Conservation (phyloP, 2,113 vertebrate species). For the Lucifuga dentata region DNA sequence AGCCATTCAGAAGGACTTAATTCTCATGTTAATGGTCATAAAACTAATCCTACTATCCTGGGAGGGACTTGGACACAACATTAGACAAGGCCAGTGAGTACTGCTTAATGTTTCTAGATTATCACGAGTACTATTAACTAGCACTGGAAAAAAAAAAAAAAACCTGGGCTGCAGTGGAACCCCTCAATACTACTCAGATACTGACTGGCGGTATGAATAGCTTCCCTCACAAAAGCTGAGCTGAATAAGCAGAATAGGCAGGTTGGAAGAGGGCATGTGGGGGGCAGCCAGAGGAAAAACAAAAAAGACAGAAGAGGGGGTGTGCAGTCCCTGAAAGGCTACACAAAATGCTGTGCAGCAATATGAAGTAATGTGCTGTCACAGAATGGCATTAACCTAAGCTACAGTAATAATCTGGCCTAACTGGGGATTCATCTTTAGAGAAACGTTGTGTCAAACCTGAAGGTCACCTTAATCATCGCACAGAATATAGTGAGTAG, state of each 20-base stretch:
- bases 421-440: not conserved
- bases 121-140: conserved; percentile 42
- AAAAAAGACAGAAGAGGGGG: conserved; percentile 55
- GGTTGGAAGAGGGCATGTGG: conserved; percentile 60
- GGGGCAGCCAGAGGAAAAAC: conserved; percentile 54
- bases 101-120: conserved; percentile 31
- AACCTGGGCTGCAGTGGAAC: conserved; percentile 30
- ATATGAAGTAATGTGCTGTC: conserved; percentile 31
- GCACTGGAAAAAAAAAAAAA: conserved; percentile 33
- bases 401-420: conserved; percentile 1
- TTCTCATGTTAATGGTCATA: conserved; percentile 43
- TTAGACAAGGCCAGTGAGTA: conserved; percentile 4
- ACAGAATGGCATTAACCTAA: conserved; percentile 13
- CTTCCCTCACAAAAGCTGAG: conserved; percentile 65
- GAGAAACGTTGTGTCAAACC: not conserved
- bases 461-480: not conserved
- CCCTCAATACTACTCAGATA: conserved; percentile 50
- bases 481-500: not conserved
- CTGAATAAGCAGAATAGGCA: conserved; percentile 73
- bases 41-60: conserved; percentile 65
- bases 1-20: conserved; percentile 42
- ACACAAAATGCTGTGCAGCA: conserved; percentile 33
- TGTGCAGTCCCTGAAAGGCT: conserved; percentile 52
- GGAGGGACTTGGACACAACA: conserved; percentile 35
- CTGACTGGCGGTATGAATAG: conserved; percentile 68